phyloP scores from a whole-genome alignment of 2,888 invertebrate genomes.

The Heliconius cydno region DNA sequence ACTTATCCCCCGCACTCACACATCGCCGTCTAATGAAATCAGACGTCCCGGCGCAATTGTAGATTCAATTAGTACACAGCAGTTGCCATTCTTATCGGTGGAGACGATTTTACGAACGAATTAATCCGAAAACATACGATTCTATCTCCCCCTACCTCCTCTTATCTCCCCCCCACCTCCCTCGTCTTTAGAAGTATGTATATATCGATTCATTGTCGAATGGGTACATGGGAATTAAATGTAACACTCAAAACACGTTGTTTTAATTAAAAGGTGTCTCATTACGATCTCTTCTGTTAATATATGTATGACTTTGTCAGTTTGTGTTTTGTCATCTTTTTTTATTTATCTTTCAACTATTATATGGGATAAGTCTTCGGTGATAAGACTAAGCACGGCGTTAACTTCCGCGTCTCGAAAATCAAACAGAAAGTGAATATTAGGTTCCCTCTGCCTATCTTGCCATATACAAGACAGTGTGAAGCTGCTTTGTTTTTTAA shows the following conservation, averaged over 20 bases:
- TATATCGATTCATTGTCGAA: slow-evolving; percentile 74
- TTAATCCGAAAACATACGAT: slow-evolving; percentile 84
- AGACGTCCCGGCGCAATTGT: slow-evolving; percentile 81
- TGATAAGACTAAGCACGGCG: too few species aligned
- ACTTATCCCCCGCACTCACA: slow-evolving; percentile 59
- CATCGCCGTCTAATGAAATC: slow-evolving; percentile 76
- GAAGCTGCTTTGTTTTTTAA: not conserved
- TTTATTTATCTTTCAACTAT: slow-evolving; percentile 3
- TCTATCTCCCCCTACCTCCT: slow-evolving; percentile 75
- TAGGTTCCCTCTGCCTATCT: too few species aligned
- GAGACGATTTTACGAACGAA: slow-evolving; percentile 84
- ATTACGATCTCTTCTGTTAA: slow-evolving; percentile 11
- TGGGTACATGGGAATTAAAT: slow-evolving; percentile 65
- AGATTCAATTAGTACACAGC: slow-evolving; percentile 83
- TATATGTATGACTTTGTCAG: slow-evolving; percentile 15
- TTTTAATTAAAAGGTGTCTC: slow-evolving; percentile 29
- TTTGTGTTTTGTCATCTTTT: not conserved
- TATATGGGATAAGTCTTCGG: not conserved
- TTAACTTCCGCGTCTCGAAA: too few species aligned
- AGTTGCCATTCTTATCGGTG: slow-evolving; percentile 81
- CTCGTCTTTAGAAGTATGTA: slow-evolving; percentile 63
- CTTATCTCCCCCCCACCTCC: slow-evolving; percentile 63
- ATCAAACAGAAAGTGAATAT: too few species aligned
- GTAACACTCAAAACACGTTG: slow-evolving; percentile 41
- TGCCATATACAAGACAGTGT: not conserved